phyloP scores from a whole-genome alignment of 2,888 invertebrate genomes.

The Ashinkailepas kermadecensis region DNA sequence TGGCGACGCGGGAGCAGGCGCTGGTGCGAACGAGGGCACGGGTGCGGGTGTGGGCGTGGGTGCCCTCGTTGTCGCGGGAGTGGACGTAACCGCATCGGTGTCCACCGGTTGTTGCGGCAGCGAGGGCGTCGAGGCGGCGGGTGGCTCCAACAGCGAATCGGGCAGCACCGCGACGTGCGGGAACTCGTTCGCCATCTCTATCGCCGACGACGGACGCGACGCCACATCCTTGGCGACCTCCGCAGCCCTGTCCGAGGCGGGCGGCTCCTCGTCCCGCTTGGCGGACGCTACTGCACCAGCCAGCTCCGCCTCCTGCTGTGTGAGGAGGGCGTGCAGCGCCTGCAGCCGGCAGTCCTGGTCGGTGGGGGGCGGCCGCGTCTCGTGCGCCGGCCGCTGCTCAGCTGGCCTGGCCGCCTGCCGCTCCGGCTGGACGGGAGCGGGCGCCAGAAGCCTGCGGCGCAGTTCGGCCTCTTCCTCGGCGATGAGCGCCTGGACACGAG shows the following conservation, averaged over 20 bases:
- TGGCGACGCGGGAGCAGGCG: neutral
- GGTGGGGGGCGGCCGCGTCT: neutral
- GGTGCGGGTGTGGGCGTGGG: no score
- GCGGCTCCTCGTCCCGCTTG: neutral
- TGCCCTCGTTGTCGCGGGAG: no score
- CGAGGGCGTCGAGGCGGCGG: conserved; percentile 1
- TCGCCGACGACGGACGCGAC: neutral
- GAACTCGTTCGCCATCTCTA: neutral
- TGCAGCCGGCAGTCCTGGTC: conserved; percentile 9
- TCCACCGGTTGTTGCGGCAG: neutral
- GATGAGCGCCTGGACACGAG: neutral
- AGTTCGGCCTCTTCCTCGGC: conserved; percentile 11
- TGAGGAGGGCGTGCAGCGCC: neutral
- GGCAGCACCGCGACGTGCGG: neutral
- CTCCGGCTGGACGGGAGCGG: neutral
- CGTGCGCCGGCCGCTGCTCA: neutral
- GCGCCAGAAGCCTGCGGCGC: neutral
- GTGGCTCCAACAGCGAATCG: neutral
- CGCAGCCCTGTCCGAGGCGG: neutral
- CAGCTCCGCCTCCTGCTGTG: neutral
- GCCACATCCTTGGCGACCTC: neutral
- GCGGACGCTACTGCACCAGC: neutral
- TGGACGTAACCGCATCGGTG: no score
- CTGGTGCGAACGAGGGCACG: no score
- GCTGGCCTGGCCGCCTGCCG: neutral